Evolutionary conservation across 1,140 invertebrate species (phyloP).

Genomic region (Lutraria rhynchaena): DNA sequence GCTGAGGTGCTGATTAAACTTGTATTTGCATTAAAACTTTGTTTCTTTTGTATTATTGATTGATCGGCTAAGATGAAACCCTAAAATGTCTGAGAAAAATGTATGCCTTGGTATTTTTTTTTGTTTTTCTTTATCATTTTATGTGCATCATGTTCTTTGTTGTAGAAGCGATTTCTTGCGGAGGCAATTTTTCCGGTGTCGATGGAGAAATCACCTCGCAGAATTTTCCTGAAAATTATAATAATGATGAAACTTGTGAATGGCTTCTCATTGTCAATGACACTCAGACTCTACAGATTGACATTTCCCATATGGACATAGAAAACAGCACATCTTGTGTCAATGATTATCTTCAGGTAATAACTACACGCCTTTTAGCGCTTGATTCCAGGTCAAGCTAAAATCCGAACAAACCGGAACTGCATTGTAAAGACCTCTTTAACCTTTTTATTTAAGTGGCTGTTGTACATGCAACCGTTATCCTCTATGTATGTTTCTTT

Average conservation of each 20-base stretch:
- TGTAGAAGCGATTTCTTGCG: constrained; percentile 1
- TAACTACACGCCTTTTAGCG: too few relatives aligned
- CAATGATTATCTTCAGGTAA: constrained; percentile 31
- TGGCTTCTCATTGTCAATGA: constrained; percentile 8
- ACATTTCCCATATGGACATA: constrained; percentile 1
- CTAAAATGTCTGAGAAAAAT: not conserved
- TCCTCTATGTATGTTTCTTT: too few relatives aligned
- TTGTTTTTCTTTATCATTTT: not conserved
- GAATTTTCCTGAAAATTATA: not conserved
- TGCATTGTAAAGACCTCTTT: too few relatives aligned
- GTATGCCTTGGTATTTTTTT: not conserved
- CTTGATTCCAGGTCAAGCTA: too few relatives aligned
- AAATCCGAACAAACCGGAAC: too few relatives aligned
- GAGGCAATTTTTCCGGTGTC: not conserved
- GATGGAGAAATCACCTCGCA: constrained; percentile 21
- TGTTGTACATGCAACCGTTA: too few relatives aligned
- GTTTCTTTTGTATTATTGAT: not conserved
- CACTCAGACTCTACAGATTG: not conserved
- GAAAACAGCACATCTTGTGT: constrained; percentile 2
- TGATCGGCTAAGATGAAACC: not conserved
- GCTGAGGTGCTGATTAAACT: not conserved
- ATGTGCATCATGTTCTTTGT: not conserved
- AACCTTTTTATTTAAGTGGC: too few relatives aligned
- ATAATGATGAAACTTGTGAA: not conserved
- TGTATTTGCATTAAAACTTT: not conserved